Conservation (phyloP, 2,888 invertebrate species). For the Drosophila phalerata region DNA sequence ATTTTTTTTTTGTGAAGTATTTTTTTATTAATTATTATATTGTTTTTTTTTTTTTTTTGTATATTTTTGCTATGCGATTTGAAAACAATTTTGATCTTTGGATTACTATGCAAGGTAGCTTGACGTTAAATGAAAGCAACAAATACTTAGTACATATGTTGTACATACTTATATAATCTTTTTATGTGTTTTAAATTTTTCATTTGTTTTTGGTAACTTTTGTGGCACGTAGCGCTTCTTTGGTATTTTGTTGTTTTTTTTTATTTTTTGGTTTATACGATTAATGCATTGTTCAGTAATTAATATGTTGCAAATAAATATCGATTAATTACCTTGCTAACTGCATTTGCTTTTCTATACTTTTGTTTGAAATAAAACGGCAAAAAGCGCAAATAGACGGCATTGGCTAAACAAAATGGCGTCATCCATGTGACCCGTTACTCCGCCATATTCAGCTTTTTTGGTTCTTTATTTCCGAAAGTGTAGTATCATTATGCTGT, state of each 20-base stretch:
- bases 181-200: slow-evolving; percentile 11
- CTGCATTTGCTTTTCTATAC: slow-evolving; percentile 25
- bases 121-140: slow-evolving; percentile 63
- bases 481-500: background rate
- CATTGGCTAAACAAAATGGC: slow-evolving; percentile 78
- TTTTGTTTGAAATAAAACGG: slow-evolving; percentile 40
- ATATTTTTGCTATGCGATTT: slow-evolving; percentile 75
- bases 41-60: slow-evolving; percentile 45
- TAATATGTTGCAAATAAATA: slow-evolving; percentile 70
- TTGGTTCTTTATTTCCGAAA: slow-evolving; percentile 35
- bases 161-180: background rate
- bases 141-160: slow-evolving; percentile 35
- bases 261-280: background rate
- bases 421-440: slow-evolving; percentile 73
- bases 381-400: slow-evolving; percentile 72
- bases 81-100: slow-evolving; percentile 77
- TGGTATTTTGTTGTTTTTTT: slow-evolving; percentile 27
- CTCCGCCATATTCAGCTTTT: slow-evolving; percentile 77
- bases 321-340: slow-evolving; percentile 70
- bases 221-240: slow-evolving; percentile 61
- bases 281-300: slow-evolving; percentile 63
- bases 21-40: slow-evolving; percentile 4
- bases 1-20: background rate
- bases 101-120: slow-evolving; percentile 78
- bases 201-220: slow-evolving; percentile 22